Percentiles rank a stretch among this genome's conserved stretches.
These are phyloP conservation scores for Aleiodes sp. DNA, from an alignment of 1,140 invertebrate genomes.

Conservation along the genomic window DNA sequence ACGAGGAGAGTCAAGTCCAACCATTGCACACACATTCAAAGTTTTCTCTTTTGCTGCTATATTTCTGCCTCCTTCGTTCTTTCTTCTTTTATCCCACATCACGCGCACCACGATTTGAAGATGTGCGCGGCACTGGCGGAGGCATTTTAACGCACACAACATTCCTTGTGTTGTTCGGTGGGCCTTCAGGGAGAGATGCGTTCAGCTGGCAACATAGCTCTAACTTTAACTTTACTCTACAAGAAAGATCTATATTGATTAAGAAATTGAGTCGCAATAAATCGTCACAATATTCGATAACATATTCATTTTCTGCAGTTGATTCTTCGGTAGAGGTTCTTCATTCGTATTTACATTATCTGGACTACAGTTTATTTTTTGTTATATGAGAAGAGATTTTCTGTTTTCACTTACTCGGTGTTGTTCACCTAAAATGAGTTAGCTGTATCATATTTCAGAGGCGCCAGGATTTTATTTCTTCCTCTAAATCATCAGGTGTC, in stretches of 20 bases:
- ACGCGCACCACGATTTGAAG: constrained; percentile 25
- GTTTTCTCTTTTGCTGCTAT: neutral
- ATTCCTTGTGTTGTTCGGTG: constrained; percentile 58
- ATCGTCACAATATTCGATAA: neutral
- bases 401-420: no score
- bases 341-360: no score
- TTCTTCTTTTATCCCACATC: constrained; percentile 13
- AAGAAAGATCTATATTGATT: neutral
- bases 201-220: constrained; percentile 62
- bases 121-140: constrained; percentile 38
- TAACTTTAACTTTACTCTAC: constrained; percentile 45
- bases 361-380: no score
- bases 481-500: neutral
- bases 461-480: neutral
- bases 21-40: constrained; percentile 34
- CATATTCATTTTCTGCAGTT: no score
- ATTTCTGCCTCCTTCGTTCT: neutral
- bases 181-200: constrained; percentile 44
- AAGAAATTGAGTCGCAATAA: neutral
- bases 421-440: no score
- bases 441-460: neutral
- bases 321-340: no score
- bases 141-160: constrained; percentile 65
- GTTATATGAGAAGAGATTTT: no score
- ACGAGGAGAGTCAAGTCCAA: constrained; percentile 44